These are phyloP conservation scores for Saturnia japonica DNA, from an alignment of 2,888 invertebrate species.

Conservation along the genomic window DNA sequence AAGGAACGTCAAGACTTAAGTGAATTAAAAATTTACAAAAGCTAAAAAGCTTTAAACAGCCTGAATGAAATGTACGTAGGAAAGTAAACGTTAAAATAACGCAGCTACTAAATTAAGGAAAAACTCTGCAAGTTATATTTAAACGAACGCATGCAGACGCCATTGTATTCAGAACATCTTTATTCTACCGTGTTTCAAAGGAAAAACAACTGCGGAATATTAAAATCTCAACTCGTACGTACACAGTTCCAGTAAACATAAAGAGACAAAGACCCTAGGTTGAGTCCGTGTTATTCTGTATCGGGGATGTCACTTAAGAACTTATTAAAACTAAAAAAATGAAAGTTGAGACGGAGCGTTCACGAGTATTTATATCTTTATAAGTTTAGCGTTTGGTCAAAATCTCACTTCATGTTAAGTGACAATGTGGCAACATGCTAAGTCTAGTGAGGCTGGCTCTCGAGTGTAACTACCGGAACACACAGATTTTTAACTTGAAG, in stretches of 20 bases:
- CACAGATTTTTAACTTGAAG: no score
- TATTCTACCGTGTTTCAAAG: constrained; percentile 34
- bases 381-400: no score
- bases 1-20: no score
- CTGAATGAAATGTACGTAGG: neutral
- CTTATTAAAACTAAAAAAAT: neutral
- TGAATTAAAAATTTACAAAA: no score
- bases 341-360: no score
- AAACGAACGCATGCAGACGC: constrained; percentile 28
- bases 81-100: neutral
- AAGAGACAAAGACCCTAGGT: constrained; percentile 11
- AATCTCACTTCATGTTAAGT: no score
- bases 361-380: no score
- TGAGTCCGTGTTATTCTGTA: neutral
- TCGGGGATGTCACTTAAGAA: neutral
- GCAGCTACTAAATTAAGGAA: constrained; percentile 22
- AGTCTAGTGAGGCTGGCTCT: no score
- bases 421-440: no score
- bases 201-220: constrained; percentile 33
- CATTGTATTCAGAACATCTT: constrained; percentile 31
- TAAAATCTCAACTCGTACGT: constrained; percentile 31
- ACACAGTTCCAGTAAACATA: constrained; percentile 28
- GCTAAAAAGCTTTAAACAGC: neutral
- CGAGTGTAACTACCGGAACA: no score
- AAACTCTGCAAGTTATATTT: constrained; percentile 28